Conservation (phyloP, 53 echinoderm and acorn worm species). For the Zoroaster sp. region DNA sequence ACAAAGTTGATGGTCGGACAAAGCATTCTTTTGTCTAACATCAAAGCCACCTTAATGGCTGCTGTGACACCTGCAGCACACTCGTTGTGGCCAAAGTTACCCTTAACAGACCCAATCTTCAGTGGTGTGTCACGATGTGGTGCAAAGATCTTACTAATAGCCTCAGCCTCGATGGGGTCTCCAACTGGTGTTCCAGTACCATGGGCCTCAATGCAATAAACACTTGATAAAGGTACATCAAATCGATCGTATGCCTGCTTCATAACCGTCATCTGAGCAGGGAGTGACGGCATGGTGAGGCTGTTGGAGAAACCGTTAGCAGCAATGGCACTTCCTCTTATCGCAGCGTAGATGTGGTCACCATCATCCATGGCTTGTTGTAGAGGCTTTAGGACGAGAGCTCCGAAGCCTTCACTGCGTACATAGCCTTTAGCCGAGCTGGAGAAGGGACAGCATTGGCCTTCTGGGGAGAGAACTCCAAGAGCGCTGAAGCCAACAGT, state of each 20-base stretch:
- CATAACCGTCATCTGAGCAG: conserved; percentile 74
- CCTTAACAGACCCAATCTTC: conserved; percentile 85
- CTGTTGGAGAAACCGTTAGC: conserved; percentile 75
- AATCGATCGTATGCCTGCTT: conserved; percentile 74
- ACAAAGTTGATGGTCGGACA: conserved; percentile 91
- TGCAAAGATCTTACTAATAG: conserved; percentile 72
- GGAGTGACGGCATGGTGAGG: conserved; percentile 77
- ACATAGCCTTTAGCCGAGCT: conserved; percentile 88
- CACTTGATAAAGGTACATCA: conserved; percentile 64
- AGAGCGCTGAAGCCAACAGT: conserved; percentile 82
- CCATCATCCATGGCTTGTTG: conserved; percentile 65
- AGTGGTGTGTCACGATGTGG: conserved; percentile 58
- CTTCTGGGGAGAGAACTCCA: conserved; percentile 83
- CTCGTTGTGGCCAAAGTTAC: conserved; percentile 92
- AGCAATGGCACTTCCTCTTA: conserved; percentile 74
- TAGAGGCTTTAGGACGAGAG: conserved; percentile 81
- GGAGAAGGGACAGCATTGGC: conserved; percentile 86
- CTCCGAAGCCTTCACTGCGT: conserved; percentile 87
- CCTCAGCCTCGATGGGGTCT: conserved; percentile 87
- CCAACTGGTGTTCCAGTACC: conserved; percentile 95
- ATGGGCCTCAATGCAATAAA: conserved; percentile 85
- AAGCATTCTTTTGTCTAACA: conserved; percentile 83
- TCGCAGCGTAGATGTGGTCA: conserved; percentile 87
- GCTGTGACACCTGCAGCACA: conserved; percentile 77
- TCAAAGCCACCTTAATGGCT: conserved; percentile 88